Evolutionary conservation across 2,797 vertebrate genomes (phyloP), one percentile per base, ranked within the genome.

Genomic region (Ctenochaetus hawaiiensis): DNA sequence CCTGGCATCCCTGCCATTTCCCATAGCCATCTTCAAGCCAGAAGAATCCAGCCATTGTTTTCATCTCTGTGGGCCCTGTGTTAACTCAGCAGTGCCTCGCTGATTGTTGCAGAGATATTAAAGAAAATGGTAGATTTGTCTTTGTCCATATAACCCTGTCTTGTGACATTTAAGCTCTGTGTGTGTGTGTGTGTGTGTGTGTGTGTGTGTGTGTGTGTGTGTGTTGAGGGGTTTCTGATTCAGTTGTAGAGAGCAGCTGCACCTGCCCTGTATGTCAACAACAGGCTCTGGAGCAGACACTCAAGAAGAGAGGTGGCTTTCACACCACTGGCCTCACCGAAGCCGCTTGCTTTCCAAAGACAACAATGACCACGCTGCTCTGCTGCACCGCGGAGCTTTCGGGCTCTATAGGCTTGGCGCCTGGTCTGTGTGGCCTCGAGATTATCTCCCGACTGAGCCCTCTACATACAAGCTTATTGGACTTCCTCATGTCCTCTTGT

Each of bases 21-120:
- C 94, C 94, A 95, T 92, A 94, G 93, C 90, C 89, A 91, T 93
- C 88, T 92, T 92, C 87, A 85, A 82, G 82, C 87, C 79, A 78
- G 90, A 94, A 94, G 93, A 95, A 95, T 94, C 85, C 92, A 85
- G 83, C 91, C 93, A 91, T 95, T 95, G 94, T 95, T 92, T 93
- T 86, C 89, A 62, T 92, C 89, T 94, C 90, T 93, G 91, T 92
- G 93, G 92, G 85, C 81, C 87, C 92, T 94, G 93, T 94, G 92
- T 94, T 94, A 94, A 94, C 93, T 87, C 92, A 91, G 91, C 92
- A 90, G 85, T 78, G 91, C 90, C 73, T 89, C 41, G 66, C 91
- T 92, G 93, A 95, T 95, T 91, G 93, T 92, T 92, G 88, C 86
- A 76, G 85, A 93, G 93, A 94, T 95, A 92, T 94, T 94, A 91